Evolutionary conservation across 2,888 invertebrate genomes (phyloP).

Genomic region (Dorcus parallelipipedus): DNA sequence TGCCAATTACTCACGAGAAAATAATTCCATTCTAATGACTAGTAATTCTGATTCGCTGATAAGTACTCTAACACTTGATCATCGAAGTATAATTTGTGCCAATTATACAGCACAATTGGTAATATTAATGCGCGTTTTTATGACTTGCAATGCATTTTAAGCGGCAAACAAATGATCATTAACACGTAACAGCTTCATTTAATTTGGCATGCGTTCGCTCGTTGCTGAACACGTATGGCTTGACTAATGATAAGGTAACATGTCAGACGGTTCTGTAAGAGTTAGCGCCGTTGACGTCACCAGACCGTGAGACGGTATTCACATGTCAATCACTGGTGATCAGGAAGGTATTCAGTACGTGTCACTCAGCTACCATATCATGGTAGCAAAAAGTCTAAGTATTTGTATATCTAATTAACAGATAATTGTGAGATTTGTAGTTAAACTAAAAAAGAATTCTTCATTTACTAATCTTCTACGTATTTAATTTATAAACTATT

Average conservation of each 20-base stretch:
- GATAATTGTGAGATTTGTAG: too few relatives aligned
- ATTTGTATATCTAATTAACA: too few relatives aligned
- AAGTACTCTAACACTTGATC: constrained; percentile 15
- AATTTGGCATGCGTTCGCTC: constrained; percentile 10
- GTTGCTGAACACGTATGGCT: constrained; percentile 11
- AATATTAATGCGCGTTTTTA: constrained; percentile 9
- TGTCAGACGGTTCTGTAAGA: constrained; percentile 18
- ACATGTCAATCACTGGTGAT: constrained; percentile 1
- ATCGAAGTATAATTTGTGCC: constrained; percentile 11
- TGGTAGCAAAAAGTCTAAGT: neutral
- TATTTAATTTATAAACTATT: too few relatives aligned
- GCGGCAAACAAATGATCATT: constrained; percentile 14
- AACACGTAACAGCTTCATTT: constrained; percentile 16
- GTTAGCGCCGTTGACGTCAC: constrained; percentile 5
- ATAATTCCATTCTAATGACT: constrained; percentile 7
- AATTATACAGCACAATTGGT: constrained; percentile 14
- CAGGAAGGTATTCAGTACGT: neutral
- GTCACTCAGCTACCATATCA: neutral
- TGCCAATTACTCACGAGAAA: too few relatives aligned
- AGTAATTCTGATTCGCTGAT: constrained; percentile 15
- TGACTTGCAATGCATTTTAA: constrained; percentile 17
- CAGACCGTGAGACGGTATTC: neutral
- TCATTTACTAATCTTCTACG: too few relatives aligned
- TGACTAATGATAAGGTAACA: constrained; percentile 24
- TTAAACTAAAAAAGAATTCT: too few relatives aligned